phyloP scores from a whole-genome alignment of 2,888 invertebrate genomes.

The Melieria omissa region DNA sequence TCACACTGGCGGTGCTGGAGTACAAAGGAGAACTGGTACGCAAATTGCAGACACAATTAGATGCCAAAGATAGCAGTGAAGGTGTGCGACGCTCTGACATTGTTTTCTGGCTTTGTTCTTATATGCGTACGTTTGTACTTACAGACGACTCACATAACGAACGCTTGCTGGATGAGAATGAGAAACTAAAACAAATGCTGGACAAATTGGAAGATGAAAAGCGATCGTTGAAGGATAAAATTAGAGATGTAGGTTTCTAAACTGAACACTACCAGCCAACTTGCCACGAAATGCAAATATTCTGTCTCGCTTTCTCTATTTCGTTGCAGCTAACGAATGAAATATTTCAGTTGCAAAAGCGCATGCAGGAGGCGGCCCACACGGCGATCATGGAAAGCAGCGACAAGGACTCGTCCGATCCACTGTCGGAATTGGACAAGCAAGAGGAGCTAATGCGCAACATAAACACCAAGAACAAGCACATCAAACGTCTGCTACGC shows the following conservation, averaged over 20 bases:
- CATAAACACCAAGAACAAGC: constrained; percentile 76
- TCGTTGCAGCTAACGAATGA: constrained; percentile 58
- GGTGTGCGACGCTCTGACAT: constrained; percentile 33
- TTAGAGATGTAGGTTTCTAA: constrained; percentile 53
- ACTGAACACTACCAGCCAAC: neutral
- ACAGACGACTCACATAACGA: constrained; percentile 50
- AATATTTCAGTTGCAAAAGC: constrained; percentile 57
- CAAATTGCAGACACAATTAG: constrained; percentile 46
- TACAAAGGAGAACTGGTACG: constrained; percentile 61
- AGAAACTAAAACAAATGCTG: constrained; percentile 60
- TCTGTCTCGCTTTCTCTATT: neutral
- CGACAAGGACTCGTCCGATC: constrained; percentile 69
- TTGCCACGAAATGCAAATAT: neutral
- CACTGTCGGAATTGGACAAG: constrained; percentile 69
- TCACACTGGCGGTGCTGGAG: constrained; percentile 59
- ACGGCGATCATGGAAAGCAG: constrained; percentile 57
- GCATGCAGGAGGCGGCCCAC: constrained; percentile 56
- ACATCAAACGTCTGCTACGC: constrained; percentile 78
- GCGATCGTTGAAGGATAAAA: constrained; percentile 52
- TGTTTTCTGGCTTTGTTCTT: neutral
- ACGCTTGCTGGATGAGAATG: constrained; percentile 60
- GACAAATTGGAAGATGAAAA: constrained; percentile 62
- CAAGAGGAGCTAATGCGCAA: constrained; percentile 69
- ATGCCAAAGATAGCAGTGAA: constrained; percentile 45
- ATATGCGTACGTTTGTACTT: constrained; percentile 3